Evolutionary conservation across 2,113 vertebrate species (phyloP), one percentile per base, ranked within the genome.

Genomic region (Saccopteryx leptura): DNA sequence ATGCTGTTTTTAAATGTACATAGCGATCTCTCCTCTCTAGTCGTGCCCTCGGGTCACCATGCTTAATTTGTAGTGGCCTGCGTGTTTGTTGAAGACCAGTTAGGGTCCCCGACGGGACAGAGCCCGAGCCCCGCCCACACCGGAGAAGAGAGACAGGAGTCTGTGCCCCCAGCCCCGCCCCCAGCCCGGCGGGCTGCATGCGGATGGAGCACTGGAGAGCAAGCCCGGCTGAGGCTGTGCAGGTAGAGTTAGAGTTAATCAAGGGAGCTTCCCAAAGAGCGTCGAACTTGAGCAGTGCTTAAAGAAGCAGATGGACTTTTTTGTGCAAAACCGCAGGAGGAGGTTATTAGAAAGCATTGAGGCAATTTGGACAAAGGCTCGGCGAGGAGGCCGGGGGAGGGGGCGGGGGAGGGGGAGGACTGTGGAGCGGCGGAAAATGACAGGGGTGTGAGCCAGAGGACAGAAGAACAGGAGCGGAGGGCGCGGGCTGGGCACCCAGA

Each of bases 1-100:
- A 23, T 7, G 11, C 33, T 52, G 7, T 2, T 71, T 65, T 48
- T 14, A 11, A 48, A 23, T 4, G n/a, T 8, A 7, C 52, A 7
- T 3, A 31, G 69, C 0, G 1, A 2, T 28, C 21, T 52, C 60
- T 69, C 26, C 0, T 7, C 0, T 7, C 0, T 0, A 0, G 12
- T 15, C 9, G 2, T 0, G 0, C 33, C 54, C 15, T 0, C 3
- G 1, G 5, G 9, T 5, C 6, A 28, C 60, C 17, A 0, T 15
- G 28, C 46, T 11, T 46, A 8, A 4, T 11, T 28, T 3, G 15
- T 0, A 7, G 61, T 3, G 39, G 39, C 39, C 39, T 39, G 39
- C 2, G 0, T 3, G 10, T 31, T 17, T 8, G 4, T 18, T 28
- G 28, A 8, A 26, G 72, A 58, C 63, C 12, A 0, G 13, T 0